A percentile compares a stretch with the other conserved stretches of the same genome.
These are phyloP conservation scores for Drosophila birchii DNA, from an alignment of 2,888 invertebrate species.

Conservation along the genomic window DNA sequence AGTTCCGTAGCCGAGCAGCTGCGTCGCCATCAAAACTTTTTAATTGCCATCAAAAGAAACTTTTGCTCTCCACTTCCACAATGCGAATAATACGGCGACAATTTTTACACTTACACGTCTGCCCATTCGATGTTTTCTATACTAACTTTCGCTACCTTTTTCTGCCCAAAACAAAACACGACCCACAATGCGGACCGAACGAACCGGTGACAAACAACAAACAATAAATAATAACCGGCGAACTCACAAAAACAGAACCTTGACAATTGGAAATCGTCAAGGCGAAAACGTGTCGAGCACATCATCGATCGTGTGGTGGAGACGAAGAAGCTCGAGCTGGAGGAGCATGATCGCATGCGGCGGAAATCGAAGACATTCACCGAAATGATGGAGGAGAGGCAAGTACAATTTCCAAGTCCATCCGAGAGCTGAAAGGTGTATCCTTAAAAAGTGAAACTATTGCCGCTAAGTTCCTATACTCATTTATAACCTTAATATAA, in stretches of 20 bases:
- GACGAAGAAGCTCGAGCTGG: constrained; percentile 93
- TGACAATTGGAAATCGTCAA: constrained; percentile 96
- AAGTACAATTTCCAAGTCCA: constrained; percentile 68
- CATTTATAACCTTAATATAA: no score
- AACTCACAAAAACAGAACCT: constrained; percentile 88
- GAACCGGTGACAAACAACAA: constrained; percentile 38
- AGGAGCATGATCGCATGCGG: constrained; percentile 89
- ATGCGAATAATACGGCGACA: constrained; percentile 37
- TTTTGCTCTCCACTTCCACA: constrained; percentile 33
- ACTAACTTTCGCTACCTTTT: constrained; percentile 68
- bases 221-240: constrained; percentile 21
- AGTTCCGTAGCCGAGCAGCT: constrained; percentile 28
- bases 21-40: constrained; percentile 58
- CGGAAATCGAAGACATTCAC: constrained; percentile 96
- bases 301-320: constrained; percentile 95
- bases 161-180: constrained; percentile 30
- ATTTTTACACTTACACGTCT: constrained; percentile 35
- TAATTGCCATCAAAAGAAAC: constrained; percentile 57
- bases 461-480: no score
- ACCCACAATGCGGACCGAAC: constrained; percentile 36
- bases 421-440: not conserved
- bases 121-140: constrained; percentile 47
- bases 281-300: constrained; percentile 96
- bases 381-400: constrained; percentile 97
- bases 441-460: not conserved